A percentile compares a stretch with the other conserved stretches of the same genome.
phyloP scores from a whole-genome alignment of 2,888 invertebrate species.

The Tetheella fluctuosa region DNA sequence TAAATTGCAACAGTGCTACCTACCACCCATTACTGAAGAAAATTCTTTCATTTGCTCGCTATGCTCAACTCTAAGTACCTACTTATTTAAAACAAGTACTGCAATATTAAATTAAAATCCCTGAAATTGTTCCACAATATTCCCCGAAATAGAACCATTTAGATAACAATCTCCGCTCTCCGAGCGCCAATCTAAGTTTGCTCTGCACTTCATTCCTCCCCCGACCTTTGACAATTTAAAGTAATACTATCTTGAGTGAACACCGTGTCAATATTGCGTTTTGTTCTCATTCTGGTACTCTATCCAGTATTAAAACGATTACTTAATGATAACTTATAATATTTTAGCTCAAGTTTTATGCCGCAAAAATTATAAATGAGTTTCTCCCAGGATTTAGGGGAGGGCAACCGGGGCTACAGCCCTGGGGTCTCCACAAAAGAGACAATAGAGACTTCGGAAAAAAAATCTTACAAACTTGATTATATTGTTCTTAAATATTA shows the following conservation, averaged over 20 bases:
- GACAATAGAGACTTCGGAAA: too few relatives aligned
- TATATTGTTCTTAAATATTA: too few relatives aligned
- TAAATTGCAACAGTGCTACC: background rate
- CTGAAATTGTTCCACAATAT: slow-evolving; percentile 10
- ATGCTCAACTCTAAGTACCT: background rate
- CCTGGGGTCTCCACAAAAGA: too few relatives aligned
- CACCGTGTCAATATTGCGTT: slow-evolving; percentile 16
- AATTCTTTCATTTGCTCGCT: background rate
- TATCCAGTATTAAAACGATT: background rate
- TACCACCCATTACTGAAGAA: background rate
- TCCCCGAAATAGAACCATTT: slow-evolving; percentile 36
- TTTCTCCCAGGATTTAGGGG: too few relatives aligned
- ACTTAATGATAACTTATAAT: background rate
- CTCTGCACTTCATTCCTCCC: slow-evolving; percentile 46
- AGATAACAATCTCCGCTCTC: slow-evolving; percentile 48
- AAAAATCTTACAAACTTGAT: too few relatives aligned
- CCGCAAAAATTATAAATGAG: background rate
- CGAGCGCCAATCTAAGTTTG: slow-evolving; percentile 57
- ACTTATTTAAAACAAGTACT: slow-evolving; percentile 4
- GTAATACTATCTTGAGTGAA: slow-evolving; percentile 18
- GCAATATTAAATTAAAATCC: slow-evolving; percentile 5
- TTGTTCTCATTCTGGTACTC: slow-evolving; percentile 12
- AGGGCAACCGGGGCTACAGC: too few relatives aligned
- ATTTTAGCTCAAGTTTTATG: background rate
- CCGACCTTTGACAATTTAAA: slow-evolving; percentile 53